A percentile compares a stretch with the other conserved stretches of the same genome.
Conservation (phyloP, 2,888 invertebrate species). For the Neoitamus cyanurus region DNA sequence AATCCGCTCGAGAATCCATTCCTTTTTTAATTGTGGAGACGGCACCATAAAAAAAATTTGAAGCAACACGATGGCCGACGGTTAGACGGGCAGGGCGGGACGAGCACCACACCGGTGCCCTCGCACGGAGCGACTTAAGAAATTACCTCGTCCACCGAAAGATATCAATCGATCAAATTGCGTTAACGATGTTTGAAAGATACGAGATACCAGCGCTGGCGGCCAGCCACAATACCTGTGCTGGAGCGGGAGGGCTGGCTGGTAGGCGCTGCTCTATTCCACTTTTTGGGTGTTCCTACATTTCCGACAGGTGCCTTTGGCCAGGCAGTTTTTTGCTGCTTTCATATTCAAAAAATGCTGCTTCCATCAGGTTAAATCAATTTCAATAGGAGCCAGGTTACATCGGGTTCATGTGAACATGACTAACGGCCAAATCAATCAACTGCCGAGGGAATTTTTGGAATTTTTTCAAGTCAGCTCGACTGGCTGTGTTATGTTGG, state of each 20-base stretch:
- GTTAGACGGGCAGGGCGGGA: background rate
- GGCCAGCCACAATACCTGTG: background rate
- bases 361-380: constrained; percentile 44
- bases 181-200: constrained; percentile 53
- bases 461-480: background rate
- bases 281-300: constrained; percentile 49
- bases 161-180: constrained; percentile 52
- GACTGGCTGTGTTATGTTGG: background rate
- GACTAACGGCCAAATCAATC: constrained; percentile 43
- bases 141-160: constrained; percentile 49
- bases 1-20: constrained; percentile 4
- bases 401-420: constrained; percentile 39
- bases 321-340: constrained; percentile 26
- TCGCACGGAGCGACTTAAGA: constrained; percentile 43
- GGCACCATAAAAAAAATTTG: background rate
- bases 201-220: constrained; percentile 17
- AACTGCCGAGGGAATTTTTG: constrained; percentile 36
- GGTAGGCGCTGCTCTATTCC: constrained; percentile 41
- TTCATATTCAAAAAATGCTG: constrained; percentile 35
- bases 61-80: background rate
- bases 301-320: constrained; percentile 50
- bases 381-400: constrained; percentile 44
- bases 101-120: background rate
- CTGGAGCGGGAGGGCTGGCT: background rate
- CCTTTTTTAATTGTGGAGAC: background rate